These are phyloP conservation scores for Xerus inauris DNA, from an alignment of 2,113 vertebrate genomes.

Conservation along the genomic window DNA sequence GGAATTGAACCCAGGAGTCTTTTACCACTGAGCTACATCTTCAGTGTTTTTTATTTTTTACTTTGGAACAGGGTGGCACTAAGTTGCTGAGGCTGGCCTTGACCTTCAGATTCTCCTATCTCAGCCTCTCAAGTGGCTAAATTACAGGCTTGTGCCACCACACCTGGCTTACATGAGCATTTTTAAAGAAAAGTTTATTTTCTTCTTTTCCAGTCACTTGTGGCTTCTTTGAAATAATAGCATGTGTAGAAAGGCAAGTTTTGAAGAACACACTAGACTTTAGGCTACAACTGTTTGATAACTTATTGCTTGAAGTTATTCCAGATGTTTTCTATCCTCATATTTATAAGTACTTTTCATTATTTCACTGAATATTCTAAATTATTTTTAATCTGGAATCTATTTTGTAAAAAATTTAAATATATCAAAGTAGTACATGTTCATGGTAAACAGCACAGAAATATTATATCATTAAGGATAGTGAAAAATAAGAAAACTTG, in stretches of 20 bases:
- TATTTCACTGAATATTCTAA: background rate
- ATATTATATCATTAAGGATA: background rate
- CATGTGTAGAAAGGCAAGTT: background rate
- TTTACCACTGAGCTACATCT: no score
- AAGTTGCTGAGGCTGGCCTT: no score
- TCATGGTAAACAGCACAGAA: background rate
- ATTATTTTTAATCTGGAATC: background rate
- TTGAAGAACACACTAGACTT: background rate
- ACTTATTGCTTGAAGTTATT: background rate
- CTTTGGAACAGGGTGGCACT: no score
- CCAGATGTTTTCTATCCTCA: background rate
- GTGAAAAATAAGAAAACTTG: background rate
- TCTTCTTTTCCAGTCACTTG: background rate
- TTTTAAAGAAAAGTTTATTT: background rate
- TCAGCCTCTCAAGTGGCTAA: no score
- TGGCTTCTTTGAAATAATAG: background rate
- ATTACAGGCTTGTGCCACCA: no score
- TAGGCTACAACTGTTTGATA: background rate
- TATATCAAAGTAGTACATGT: background rate
- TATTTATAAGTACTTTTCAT: background rate
- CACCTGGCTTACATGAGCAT: background rate
- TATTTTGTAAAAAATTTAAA: background rate
- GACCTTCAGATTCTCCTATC: no score
- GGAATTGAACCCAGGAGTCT: no score
- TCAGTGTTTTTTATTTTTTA: no score